These are phyloP conservation scores for Procavia capensis DNA, from an alignment of 2,113 vertebrate species.

Conservation along the genomic window DNA sequence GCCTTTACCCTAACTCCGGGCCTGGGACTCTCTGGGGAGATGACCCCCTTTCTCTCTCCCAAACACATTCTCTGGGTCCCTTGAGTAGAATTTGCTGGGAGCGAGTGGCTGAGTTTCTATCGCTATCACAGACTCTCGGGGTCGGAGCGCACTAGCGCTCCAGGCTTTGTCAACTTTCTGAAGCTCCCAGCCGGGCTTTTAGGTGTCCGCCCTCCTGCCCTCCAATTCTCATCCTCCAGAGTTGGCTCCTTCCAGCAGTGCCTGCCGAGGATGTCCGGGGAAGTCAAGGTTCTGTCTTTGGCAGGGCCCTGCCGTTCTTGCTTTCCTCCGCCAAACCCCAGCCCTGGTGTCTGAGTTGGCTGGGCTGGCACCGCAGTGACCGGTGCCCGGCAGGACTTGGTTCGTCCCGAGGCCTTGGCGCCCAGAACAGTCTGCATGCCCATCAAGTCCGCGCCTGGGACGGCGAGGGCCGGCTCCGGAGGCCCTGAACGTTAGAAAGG, in stretches of 20 bases:
- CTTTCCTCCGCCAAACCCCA: background rate
- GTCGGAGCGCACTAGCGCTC: background rate
- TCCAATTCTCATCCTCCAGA: accelerated
- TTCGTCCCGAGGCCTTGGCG: background rate
- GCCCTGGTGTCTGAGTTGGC: background rate
- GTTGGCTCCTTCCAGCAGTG: background rate
- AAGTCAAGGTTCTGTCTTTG: background rate
- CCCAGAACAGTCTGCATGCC: background rate
- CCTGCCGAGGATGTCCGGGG: background rate
- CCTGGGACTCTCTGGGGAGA: background rate
- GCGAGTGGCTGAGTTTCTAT: background rate
- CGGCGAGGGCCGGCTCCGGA: background rate
- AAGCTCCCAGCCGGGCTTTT: background rate
- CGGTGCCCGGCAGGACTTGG: background rate
- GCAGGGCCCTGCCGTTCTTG: background rate
- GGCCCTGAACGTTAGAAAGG: background rate
- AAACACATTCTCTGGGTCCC: background rate
- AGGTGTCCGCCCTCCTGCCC: accelerated
- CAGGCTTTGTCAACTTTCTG: slow-evolving; percentile 6
- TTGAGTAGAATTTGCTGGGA: background rate
- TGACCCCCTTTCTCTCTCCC: background rate
- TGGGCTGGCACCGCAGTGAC: background rate
- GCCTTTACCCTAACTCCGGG: background rate
- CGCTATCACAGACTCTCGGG: background rate
- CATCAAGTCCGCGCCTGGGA: background rate